Percentiles rank a stretch among this genome's conserved stretches.
Evolutionary conservation across 2,888 invertebrate genomes (phyloP).

Genomic region (Baronia brevicornis): DNA sequence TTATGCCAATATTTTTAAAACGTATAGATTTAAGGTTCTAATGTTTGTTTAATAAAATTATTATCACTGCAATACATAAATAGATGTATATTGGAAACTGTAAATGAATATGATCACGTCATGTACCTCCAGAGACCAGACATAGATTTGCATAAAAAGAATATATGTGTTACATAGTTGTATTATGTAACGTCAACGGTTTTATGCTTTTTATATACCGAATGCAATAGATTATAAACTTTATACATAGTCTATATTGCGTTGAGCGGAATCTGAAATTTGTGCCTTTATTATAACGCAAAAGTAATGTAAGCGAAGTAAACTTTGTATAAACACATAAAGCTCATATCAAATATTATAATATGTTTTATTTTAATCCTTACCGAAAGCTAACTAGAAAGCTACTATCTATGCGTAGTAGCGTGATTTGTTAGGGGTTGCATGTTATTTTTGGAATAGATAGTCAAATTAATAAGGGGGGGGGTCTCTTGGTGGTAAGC

Average conservation of each 20-base stretch:
- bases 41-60: slow-evolving; percentile 9
- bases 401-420: too few species aligned
- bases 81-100: not conserved
- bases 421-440: not conserved
- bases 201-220: slow-evolving; percentile 6
- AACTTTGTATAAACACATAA: slow-evolving; percentile 12
- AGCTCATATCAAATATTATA: slow-evolving; percentile 13
- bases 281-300: slow-evolving; percentile 13
- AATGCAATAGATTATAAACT: slow-evolving; percentile 6
- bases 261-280: slow-evolving; percentile 9
- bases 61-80: slow-evolving; percentile 8
- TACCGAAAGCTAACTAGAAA: not conserved
- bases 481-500: too few species aligned
- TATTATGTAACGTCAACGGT: too few species aligned
- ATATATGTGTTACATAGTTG: too few species aligned
- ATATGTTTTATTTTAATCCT: slow-evolving; percentile 4
- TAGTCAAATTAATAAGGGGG: too few species aligned
- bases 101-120: too few species aligned
- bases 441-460: not conserved
- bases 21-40: slow-evolving; percentile 22
- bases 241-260: slow-evolving; percentile 3
- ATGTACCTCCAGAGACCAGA: too few species aligned
- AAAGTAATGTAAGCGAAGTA: slow-evolving; percentile 13
- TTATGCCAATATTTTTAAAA: slow-evolving; percentile 28
- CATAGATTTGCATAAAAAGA: too few species aligned